Base-by-base conservation (phyloP, 2,888 invertebrate genomes). In the Cephonodes hylas region DNA sequence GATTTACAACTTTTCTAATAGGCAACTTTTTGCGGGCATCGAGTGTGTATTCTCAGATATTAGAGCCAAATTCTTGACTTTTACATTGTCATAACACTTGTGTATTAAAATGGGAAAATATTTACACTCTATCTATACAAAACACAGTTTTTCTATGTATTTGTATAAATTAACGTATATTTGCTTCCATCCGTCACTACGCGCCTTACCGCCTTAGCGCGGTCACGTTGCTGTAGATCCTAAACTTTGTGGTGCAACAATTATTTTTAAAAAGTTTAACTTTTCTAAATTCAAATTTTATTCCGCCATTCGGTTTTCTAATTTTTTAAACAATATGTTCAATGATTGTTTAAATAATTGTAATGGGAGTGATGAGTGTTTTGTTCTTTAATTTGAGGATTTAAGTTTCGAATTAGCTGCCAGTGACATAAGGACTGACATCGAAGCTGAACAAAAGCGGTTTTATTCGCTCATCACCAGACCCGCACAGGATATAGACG, bases 101-200 rank as follows among this genome's bases (percentile, higher is more conserved):
- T 7, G 10, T 44, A 44, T 20, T 20, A 44, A 44, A 60, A 53
- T 22, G 31, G 59, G 59, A 59, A 34, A 53, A 62, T 62, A 62
- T 38, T 38, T 38, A 38, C n/a, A n/a, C n/a, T n/a, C n/a, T n/a
- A n/a, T 3, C n/a, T 4, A 38, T 38, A 38, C 10, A 10, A 38
- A 38, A 38, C 38, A 38, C n/a, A 38, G n/a, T 38, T 38, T 38
- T 13, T 38, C n/a, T n/a, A n/a, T 38, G 5, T 38, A 38, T 38
- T 38, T 13, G 38, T 38, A 38, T 38, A 38, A 38, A 38, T 10
- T 18, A 31, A 31, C 27, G 27, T 10, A 53, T 27, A 31, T 15
- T 18, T 27, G 18, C 18, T 53, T 48, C 15, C 1, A 27, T 27
- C 31, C 31, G 15, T 31, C 53, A 53, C 53, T 31, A 15, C 53